These are phyloP conservation scores for Acrobasis consociella DNA, from an alignment of 2,888 invertebrate genomes.

Conservation along the genomic window DNA sequence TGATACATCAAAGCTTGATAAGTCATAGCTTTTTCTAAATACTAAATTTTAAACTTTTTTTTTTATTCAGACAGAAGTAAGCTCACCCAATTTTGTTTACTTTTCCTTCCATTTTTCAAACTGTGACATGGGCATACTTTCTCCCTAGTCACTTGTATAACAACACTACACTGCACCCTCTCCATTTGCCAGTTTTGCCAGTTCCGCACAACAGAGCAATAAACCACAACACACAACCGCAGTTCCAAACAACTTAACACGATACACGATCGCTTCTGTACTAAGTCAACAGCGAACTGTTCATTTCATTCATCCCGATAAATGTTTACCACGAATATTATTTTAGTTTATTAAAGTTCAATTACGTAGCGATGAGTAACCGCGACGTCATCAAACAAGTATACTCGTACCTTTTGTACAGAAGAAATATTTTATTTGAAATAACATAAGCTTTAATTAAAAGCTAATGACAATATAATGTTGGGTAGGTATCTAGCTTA, in stretches of 20 bases:
- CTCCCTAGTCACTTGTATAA: conserved; percentile 1
- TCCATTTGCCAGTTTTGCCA: not conserved
- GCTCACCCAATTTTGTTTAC: conserved; percentile 2
- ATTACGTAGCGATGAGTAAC: conserved; percentile 14
- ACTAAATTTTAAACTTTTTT: too few relatives aligned
- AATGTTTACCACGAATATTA: conserved; percentile 2
- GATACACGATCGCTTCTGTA: conserved; percentile 6
- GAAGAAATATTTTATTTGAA: too few relatives aligned
- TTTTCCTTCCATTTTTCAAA: conserved; percentile 1
- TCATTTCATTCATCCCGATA: conserved; percentile 9
- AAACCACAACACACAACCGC: not conserved
- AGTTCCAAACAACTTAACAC: conserved; percentile 6
- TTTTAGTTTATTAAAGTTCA: conserved; percentile 4
- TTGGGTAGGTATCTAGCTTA: too few relatives aligned
- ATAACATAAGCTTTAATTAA: too few relatives aligned
- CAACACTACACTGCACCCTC: conserved; percentile 5
- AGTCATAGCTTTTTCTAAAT: too few relatives aligned
- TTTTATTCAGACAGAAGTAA: too few relatives aligned
- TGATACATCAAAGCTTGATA: too few relatives aligned
- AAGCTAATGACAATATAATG: too few relatives aligned
- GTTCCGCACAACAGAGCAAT: not conserved
- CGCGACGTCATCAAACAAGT: conserved; percentile 1
- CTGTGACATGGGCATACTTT: conserved; percentile 8
- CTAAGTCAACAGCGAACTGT: not conserved
- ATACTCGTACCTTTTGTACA: too few relatives aligned